These are phyloP conservation scores for Tachycineta bicolor DNA, from an alignment of 2,113 vertebrate genomes.

Conservation along the genomic window DNA sequence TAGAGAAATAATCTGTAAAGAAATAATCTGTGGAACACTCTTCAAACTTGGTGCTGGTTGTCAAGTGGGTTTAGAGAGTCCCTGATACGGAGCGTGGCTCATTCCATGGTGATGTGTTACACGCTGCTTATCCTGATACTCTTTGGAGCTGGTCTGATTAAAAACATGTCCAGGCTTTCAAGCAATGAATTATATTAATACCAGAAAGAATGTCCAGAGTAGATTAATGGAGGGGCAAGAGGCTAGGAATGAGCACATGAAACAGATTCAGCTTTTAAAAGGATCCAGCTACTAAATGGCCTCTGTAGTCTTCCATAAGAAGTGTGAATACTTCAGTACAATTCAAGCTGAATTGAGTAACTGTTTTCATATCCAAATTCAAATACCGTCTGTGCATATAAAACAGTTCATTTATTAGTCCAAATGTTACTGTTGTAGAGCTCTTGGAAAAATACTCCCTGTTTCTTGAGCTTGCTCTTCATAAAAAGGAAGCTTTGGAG, in stretches of 20 bases:
- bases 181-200: conserved; percentile 26
- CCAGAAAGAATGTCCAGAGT: conserved; percentile 45
- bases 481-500: conserved; percentile 56
- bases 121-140: neutral
- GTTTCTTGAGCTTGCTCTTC: conserved; percentile 64
- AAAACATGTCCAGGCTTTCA: conserved; percentile 30
- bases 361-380: conserved; percentile 74
- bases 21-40: neutral
- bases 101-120: neutral
- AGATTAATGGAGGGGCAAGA: conserved; percentile 57
- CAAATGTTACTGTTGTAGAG: conserved; percentile 70
- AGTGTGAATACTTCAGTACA: conserved; percentile 74
- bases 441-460: conserved; percentile 71
- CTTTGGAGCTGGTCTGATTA: neutral
- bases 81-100: neutral
- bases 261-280: conserved; percentile 67
- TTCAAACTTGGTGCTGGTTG: neutral
- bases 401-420: conserved; percentile 74
- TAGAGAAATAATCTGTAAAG: neutral
- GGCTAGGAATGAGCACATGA: conserved; percentile 65
- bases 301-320: conserved; percentile 74
- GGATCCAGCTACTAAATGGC: conserved; percentile 72
- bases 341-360: conserved; percentile 74
- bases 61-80: neutral
- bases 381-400: conserved; percentile 76